Base-by-base conservation (phyloP, 2,888 invertebrate species). In the Gastracanthus pulcherrimus region DNA sequence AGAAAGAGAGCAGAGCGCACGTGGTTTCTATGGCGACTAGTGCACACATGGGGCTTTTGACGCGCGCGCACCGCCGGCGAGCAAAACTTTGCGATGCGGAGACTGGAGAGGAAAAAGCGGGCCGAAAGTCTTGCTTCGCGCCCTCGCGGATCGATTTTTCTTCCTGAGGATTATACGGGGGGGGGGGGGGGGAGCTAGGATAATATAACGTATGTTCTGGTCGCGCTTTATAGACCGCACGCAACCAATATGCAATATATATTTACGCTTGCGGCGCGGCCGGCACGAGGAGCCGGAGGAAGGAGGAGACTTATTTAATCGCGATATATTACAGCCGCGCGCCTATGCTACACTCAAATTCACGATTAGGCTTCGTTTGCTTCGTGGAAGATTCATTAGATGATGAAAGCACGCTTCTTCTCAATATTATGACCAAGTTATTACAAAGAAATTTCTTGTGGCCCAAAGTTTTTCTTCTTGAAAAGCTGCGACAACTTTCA, bases 1-100 rank as follows among this genome's bases (percentile, higher is more conserved):
- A 34, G 23, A 11, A 7, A 38, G 23, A 29, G 70, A 13, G 34
- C 26, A n/a, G n/a, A n/a, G 55, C 45, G 36, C 77, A 74, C 72
- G 58, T 58, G 72, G 72, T 79, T 79, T 79, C 79, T 74, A 79
- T 79, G 72, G 66, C 71, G 72, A 79, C 72, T 79, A 36, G 26
- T 34, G 62, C 77, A 34, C 31, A 58, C 58, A 41, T 23, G 67
- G 58, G 60, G 58, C 38, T 64, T 45, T 29, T n/a, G n/a, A n/a
- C 7, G 7, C 69, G 45, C n/a, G 16, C 23, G n/a, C n/a, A n/a
- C n/a, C n/a, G n/a, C n/a, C n/a, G n/a, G n/a, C n/a, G 69, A 31
- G 55, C 23, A 34, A 58, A 38, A 55, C 23, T 66, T 16, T 34
- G 51, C 31, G 23, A 45, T 34, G 38, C 38, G 45, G 45, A n/a